These are phyloP conservation scores for Parapsyche elsis DNA, from an alignment of 1,140 invertebrate species.

Conservation along the genomic window DNA sequence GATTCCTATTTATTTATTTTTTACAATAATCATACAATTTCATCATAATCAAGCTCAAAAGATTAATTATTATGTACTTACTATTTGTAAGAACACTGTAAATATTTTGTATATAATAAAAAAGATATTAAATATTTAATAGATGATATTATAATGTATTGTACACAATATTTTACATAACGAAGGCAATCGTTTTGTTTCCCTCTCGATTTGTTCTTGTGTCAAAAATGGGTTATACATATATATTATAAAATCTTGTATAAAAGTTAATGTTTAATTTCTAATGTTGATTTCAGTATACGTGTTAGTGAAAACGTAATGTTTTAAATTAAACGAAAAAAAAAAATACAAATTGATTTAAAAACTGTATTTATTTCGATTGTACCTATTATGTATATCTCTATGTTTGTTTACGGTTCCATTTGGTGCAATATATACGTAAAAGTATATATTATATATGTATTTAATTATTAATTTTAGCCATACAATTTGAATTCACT, in stretches of 20 bases:
- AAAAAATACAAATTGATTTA: neutral
- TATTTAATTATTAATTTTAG: neutral
- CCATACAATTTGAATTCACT: neutral
- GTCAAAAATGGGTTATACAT: too few species aligned
- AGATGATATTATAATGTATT: constrained; percentile 14
- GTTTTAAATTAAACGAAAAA: neutral
- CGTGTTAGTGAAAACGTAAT: too few species aligned
- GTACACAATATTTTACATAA: too few species aligned
- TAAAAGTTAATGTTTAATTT: too few species aligned
- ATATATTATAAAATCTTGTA: too few species aligned
- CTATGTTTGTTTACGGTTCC: neutral
- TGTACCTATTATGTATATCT: too few species aligned
- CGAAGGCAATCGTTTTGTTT: neutral
- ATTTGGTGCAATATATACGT: neutral
- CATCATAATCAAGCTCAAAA: constrained; percentile 10
- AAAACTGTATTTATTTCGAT: neutral
- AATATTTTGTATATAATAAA: constrained; percentile 20
- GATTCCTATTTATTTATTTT: constrained; percentile 20
- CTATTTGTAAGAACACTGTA: neutral
- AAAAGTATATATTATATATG: too few species aligned
- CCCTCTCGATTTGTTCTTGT: too few species aligned
- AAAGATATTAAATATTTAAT: neutral
- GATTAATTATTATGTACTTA: neutral
- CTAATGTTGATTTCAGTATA: too few species aligned
- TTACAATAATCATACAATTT: neutral